phyloP scores from a whole-genome alignment of 2,113 vertebrate species.

The Corythaixoides concolor region DNA sequence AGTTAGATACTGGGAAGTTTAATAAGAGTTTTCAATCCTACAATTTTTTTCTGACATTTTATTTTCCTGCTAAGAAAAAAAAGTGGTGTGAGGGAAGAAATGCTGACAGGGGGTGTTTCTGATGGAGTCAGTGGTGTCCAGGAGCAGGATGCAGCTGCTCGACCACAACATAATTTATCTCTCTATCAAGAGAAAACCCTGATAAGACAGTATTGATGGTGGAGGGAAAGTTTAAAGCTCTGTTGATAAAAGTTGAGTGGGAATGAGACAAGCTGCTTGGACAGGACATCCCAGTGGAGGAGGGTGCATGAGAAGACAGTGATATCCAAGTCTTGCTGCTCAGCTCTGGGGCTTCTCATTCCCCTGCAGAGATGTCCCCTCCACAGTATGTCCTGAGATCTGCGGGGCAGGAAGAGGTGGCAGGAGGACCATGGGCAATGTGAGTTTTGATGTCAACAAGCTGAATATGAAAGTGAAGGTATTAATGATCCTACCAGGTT shows the following conservation, averaged over 20 bases:
- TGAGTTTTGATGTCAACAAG: background rate
- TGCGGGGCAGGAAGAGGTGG: rapidly evolving
- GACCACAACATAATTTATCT: background rate
- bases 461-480: background rate
- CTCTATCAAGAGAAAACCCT: background rate
- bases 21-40: background rate
- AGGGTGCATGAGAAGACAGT: background rate
- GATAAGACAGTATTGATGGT: background rate
- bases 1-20: background rate
- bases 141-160: background rate
- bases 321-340: background rate
- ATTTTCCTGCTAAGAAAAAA: background rate
- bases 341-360: background rate
- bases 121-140: background rate
- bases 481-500: background rate
- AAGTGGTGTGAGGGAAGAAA: background rate
- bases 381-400: background rate
- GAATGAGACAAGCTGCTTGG: background rate
- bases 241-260: background rate
- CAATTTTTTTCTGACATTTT: background rate
- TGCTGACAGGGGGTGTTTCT: background rate
- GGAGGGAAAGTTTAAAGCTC: background rate
- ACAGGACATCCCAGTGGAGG: background rate
- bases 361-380: background rate
- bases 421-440: background rate